phyloP scores from a whole-genome alignment of 2,113 vertebrate genomes.

The Narcine bancroftii region DNA sequence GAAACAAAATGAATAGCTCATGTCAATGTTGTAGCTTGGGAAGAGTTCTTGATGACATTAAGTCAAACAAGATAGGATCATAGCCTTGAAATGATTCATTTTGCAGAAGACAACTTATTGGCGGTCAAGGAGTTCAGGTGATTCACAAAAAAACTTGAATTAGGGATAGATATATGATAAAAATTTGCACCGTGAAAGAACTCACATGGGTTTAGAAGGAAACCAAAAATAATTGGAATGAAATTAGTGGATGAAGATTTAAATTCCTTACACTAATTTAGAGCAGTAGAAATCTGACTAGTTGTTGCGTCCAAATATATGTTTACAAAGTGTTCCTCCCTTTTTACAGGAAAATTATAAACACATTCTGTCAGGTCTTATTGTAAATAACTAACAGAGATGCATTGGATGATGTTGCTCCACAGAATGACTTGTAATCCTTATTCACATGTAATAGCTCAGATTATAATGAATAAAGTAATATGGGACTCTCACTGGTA shows the following conservation, averaged over 20 bases:
- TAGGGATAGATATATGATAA: background rate
- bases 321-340: conserved; percentile 10
- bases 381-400: background rate
- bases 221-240: background rate
- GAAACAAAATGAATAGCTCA: background rate
- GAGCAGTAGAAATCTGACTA: background rate
- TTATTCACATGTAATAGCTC: background rate
- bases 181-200: background rate
- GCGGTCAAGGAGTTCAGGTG: background rate
- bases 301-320: background rate
- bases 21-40: background rate
- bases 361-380: background rate
- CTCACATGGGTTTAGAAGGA: background rate
- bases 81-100: background rate
- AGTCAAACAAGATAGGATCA: background rate
- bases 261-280: background rate
- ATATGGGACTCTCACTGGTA: background rate
- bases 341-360: background rate
- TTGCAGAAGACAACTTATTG: background rate
- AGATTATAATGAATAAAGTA: conserved; percentile 13
- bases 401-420: background rate
- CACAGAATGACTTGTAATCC: background rate
- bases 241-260: background rate
- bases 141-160: background rate
- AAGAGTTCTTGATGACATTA: background rate